Conservation (phyloP, 2,888 invertebrate genomes). For the Pantelozetes paolii region DNA sequence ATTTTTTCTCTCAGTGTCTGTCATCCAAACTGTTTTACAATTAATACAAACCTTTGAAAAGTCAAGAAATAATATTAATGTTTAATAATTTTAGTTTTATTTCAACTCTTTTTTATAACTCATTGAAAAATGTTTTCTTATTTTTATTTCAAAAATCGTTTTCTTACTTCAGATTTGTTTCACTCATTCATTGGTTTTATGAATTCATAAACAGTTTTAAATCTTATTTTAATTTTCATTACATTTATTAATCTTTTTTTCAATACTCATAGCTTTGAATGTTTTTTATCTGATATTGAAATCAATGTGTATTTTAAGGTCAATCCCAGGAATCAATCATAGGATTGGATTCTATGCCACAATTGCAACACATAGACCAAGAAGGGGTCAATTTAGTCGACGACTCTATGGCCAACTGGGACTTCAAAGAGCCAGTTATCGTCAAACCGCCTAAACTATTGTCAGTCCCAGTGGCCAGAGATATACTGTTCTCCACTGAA, state of each 20-base stretch:
- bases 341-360: conserved; percentile 1
- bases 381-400: conserved; percentile 16
- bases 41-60: no score
- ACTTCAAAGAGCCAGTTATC: background rate
- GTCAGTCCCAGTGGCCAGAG: conserved; percentile 37
- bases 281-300: background rate
- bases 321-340: conserved; percentile 20
- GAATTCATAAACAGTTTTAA: background rate
- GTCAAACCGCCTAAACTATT: conserved; percentile 8
- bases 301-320: conserved; percentile 1
- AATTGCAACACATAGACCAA: background rate
- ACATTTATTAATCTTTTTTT: background rate
- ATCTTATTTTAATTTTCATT: background rate
- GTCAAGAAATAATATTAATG: no score
- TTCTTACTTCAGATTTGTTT: no score
- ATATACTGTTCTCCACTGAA: conserved; percentile 37
- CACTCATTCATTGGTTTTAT: background rate
- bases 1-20: no score
- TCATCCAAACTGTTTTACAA: no score
- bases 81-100: no score
- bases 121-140: no score
- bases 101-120: no score
- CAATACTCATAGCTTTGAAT: background rate
- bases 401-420: background rate
- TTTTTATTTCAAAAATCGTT: no score